phyloP scores from a whole-genome alignment of 2,113 vertebrate species.

The Blennius ocellaris region DNA sequence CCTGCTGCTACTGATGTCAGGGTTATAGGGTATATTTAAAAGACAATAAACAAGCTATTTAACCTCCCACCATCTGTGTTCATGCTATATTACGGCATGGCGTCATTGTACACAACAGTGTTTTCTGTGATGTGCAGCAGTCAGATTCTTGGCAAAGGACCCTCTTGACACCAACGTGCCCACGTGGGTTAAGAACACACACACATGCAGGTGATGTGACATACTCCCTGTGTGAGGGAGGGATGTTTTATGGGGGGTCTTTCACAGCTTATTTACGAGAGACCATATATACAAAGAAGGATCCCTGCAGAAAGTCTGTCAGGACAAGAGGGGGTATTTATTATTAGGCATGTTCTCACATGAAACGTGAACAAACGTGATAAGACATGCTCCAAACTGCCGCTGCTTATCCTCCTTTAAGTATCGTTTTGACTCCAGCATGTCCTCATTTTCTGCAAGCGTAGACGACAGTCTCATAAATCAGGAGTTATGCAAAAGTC shows the following conservation, averaged over 20 bases:
- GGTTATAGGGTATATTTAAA: too few species aligned
- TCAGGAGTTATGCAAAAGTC: slow-evolving; percentile 37
- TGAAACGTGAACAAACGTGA: not conserved
- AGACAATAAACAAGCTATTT: slow-evolving; percentile 7
- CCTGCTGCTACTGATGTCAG: slow-evolving; percentile 9
- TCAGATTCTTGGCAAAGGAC: not conserved
- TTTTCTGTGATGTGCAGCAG: not conserved
- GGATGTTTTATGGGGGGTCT: slow-evolving; percentile 10
- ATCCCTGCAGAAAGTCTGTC: not conserved
- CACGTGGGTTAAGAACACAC: slow-evolving; percentile 1
- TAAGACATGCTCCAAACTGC: not conserved
- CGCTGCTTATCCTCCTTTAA: too few species aligned
- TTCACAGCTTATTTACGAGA: slow-evolving; percentile 5
- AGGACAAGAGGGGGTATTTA: slow-evolving; percentile 24
- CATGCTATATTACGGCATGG: not conserved
- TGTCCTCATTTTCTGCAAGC: too few species aligned
- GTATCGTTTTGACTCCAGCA: too few species aligned
- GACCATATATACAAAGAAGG: not conserved
- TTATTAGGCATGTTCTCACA: slow-evolving; percentile 9
- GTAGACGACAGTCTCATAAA: too few species aligned
- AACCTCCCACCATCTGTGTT: not conserved
- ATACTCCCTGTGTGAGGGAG: not conserved
- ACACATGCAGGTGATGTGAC: not conserved
- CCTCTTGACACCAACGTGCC: not conserved
- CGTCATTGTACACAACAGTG: not conserved